Evolutionary conservation across 2,888 invertebrate genomes (phyloP), one percentile per base, ranked within the genome.

Genomic region (Leptogaster cylindrica): DNA sequence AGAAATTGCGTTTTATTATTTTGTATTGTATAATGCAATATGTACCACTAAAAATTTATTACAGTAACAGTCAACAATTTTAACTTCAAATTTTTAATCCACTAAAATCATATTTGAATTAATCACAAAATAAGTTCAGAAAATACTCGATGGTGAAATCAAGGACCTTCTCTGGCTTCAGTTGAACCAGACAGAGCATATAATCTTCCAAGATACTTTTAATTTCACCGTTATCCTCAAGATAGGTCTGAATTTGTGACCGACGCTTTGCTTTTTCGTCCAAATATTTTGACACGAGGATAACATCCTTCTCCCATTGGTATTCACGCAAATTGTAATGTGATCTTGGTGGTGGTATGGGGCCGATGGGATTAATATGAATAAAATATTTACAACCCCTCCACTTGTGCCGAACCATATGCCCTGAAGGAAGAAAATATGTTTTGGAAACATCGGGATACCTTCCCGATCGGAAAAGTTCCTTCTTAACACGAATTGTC

Each of bases 141-240:
- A 71, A 71, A 48, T 67, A 69, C 8, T 71, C 68, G 8, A 69
- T 65, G 2, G 68, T 66, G 39, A 68, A 69, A 2, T 66, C 68
- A n/a, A 71, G 41, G 41, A 71, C 48, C 39, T 67, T 46, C 5
- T 55, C 27, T 4, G 71, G 70, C 28, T 67, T 69, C n/a, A 46
- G 31, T 16, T 67, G 48, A 23, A 71, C 44, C 16, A 68, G 28
- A 18, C 61, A 27, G 0, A 69, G 2, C 41, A 70, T 16, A 63
- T 66, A 71, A 66, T 71, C 70, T 12, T 70, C 61, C 7, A 70
- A 12, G 8, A 71, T 61, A 25, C 48, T 41, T 23, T 65, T 58
- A 10, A 69, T 65, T 41, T 69, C 55, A 12, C 41, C 39, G 52
- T 70, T 68, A 10, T 69, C 64, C 14, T 31, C 8, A 1, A 70